A percentile compares a stretch with the other conserved stretches of the same genome.
Conservation (phyloP, 1,140 invertebrate species). For the Zaprionus camerounensis region DNA sequence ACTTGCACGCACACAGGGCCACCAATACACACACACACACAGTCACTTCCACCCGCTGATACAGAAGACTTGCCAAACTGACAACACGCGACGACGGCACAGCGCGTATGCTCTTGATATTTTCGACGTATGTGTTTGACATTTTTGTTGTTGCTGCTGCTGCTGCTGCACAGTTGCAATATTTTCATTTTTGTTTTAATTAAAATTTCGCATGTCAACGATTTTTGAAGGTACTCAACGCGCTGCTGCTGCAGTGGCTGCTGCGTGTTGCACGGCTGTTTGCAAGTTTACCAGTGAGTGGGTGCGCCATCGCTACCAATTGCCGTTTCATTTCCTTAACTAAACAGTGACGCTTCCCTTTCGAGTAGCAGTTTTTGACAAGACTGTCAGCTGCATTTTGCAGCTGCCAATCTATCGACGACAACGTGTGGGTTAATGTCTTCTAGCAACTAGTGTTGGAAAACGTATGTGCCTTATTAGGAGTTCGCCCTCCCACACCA, state of each 20-base stretch:
- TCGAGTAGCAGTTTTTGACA: slow-evolving; percentile 33
- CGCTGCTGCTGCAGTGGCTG: neutral
- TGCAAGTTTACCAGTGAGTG: neutral
- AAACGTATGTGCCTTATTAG: neutral
- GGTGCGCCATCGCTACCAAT: slow-evolving; percentile 23
- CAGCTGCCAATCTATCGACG: neutral
- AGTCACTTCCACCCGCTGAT: neutral
- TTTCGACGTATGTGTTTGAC: slow-evolving; percentile 77
- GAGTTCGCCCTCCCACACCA: neutral
- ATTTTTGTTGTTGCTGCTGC: slow-evolving; percentile 60
- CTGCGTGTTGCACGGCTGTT: neutral
- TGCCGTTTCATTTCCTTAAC: slow-evolving; percentile 63
- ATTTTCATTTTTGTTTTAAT: slow-evolving; percentile 75
- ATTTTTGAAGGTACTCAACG: slow-evolving; percentile 54
- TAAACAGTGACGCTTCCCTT: slow-evolving; percentile 29
- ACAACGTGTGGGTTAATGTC: neutral
- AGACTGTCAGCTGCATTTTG: slow-evolving; percentile 63
- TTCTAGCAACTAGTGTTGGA: neutral
- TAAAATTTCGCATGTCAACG: slow-evolving; percentile 78
- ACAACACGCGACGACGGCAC: slow-evolving; percentile 23
- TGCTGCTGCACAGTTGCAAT: slow-evolving; percentile 51
- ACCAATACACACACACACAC: neutral
- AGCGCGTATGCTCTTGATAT: slow-evolving; percentile 70
- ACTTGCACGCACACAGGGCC: neutral
- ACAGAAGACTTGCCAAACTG: slow-evolving; percentile 20